A percentile compares a stretch with the other conserved stretches of the same genome.
Conservation (phyloP, 2,113 vertebrate genomes). For the Pyrgilauda ruficollis region DNA sequence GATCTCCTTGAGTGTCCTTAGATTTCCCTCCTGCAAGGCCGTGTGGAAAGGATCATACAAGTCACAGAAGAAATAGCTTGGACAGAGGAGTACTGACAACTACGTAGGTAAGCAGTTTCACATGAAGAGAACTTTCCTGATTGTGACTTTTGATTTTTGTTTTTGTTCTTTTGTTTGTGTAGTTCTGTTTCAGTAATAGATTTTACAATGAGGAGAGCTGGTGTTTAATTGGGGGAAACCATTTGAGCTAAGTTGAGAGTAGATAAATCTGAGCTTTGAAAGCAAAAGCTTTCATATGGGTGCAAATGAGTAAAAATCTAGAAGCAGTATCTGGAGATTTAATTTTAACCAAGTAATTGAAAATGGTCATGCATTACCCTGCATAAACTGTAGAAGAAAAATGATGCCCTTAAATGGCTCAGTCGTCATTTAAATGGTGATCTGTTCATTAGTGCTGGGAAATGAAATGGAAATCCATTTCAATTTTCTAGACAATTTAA, state of each 20-base stretch:
- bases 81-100: neutral
- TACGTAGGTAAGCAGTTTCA: neutral
- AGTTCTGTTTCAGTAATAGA: neutral
- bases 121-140: neutral
- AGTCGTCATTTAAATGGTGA: conserved; percentile 52
- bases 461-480: conserved; percentile 69
- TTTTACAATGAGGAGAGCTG: neutral
- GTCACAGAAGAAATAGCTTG: neutral
- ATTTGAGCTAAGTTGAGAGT: neutral
- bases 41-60: neutral
- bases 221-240: neutral
- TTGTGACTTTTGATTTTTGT: neutral
- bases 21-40: neutral
- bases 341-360: conserved; percentile 67
- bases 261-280: neutral
- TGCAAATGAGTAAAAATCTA: conserved; percentile 38
- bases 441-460: conserved; percentile 66
- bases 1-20: neutral
- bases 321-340: conserved; percentile 41
- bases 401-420: conserved; percentile 44
- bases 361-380: conserved; percentile 54
- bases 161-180: neutral
- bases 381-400: conserved; percentile 61
- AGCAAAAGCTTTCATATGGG: conserved; percentile 15
- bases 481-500: conserved; percentile 62